Evolutionary conservation across 2,113 vertebrate genomes (phyloP), one percentile per base, ranked within the genome.

Genomic region (Maccullochella peelii): DNA sequence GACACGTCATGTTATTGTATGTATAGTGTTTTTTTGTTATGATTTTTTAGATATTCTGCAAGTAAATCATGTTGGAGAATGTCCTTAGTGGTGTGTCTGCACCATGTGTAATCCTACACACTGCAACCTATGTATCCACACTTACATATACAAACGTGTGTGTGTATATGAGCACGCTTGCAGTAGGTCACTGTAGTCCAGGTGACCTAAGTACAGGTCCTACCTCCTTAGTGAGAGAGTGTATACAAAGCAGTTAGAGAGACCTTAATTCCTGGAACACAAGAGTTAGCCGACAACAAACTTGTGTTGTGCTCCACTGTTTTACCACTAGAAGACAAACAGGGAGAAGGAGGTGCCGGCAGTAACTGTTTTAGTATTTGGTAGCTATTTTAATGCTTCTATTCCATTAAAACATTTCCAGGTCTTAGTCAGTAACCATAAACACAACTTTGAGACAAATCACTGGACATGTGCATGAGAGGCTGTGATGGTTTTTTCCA

Each of bases 211-310:
- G 20, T 16, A 27, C 61, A 67, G 18, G 20, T n/a, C n/a, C n/a
- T n/a, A n/a, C n/a, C n/a, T n/a, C n/a, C n/a, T n/a, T n/a, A n/a
- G 61, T 59, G 57, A 57, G 49, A 61, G 61, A 42, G 20, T 73
- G 52, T 80, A 36, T 69, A 63, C 44, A 59, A 65, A 73, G 63
- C 69, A 59, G 27, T 27, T 54, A 12, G 30, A 69, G 2, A 73
- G 47, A 63, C 21, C 20, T 47, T 44, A 7, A 70, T 52, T 59
- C 50, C 25, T 77, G 25, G 33, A 52, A 77, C 5, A 0, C 27
- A 59, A 0, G 0, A 73, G 7, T 58, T 8, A 72, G 67, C 58
- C 61, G 77, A 54, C 4, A 66, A 57, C 63, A 59, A 62, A 67
- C n/a, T 30, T 49, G 1, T 30, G 50, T 73, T 50, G 36, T 44